Evolutionary conservation across 1,140 invertebrate species (phyloP).

Genomic region (Drosophila aff.): DNA sequence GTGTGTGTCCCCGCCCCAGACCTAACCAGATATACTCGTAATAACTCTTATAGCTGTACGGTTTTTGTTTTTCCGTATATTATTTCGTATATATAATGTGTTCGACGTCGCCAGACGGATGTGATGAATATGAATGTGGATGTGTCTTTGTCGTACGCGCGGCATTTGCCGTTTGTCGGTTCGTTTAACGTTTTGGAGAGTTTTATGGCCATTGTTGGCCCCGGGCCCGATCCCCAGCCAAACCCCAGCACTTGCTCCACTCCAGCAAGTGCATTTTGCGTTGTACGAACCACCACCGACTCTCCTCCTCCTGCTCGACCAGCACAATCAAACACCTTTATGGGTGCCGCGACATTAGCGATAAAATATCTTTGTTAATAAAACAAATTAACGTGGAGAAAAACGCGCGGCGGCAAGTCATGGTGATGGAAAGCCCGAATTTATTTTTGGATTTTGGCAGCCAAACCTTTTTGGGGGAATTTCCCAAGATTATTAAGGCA

Average conservation of each 20-base stretch:
- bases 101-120: slow-evolving; percentile 49
- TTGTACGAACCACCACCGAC: slow-evolving; percentile 34
- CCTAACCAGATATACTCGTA: slow-evolving; percentile 16
- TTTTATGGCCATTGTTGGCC: slow-evolving; percentile 69
- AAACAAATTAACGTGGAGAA: slow-evolving; percentile 69
- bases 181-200: slow-evolving; percentile 72
- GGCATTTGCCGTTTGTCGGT: slow-evolving; percentile 60
- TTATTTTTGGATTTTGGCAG: slow-evolving; percentile 48
- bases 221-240: background rate
- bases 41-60: slow-evolving; percentile 32
- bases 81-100: slow-evolving; percentile 6
- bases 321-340: slow-evolving; percentile 56
- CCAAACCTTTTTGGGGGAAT: background rate
- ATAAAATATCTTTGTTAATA: slow-evolving; percentile 81
- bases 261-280: slow-evolving; percentile 72
- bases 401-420: slow-evolving; percentile 25
- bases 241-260: slow-evolving; percentile 17
- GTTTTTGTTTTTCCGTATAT: slow-evolving; percentile 9
- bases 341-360: slow-evolving; percentile 69
- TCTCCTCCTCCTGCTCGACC: slow-evolving; percentile 8
- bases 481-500: background rate
- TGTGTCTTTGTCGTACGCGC: slow-evolving; percentile 61
- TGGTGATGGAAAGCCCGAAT: slow-evolving; percentile 27
- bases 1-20: slow-evolving; percentile 26
- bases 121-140: slow-evolving; percentile 59